Evolutionary conservation across 2,113 vertebrate genomes (phyloP), one percentile per base, ranked within the genome.

Genomic region (Epinephelus cyanopodus): DNA sequence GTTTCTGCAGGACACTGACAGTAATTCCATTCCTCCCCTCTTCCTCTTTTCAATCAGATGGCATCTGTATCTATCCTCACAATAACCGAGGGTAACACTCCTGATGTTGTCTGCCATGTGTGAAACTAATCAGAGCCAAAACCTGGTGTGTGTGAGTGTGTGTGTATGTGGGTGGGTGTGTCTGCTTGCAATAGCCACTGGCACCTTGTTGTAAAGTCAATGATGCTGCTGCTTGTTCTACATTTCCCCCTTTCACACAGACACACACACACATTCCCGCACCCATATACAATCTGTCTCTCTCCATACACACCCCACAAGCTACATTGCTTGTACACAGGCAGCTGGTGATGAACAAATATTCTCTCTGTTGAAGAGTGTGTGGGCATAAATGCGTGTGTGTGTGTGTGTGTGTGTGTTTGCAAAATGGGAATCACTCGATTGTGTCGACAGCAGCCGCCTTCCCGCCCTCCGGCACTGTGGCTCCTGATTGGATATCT

Each of bases 281-380:
- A 68, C 83, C 27, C 81, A 21, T 73, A 64, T 66, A 47, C 81
- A 88, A 84, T 89, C 81, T 89, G 88, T 89, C 72, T 84, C 54
- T 63, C 69, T 67, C 60, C 60, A 82, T 79, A 86, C 64, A 81
- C 65, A 71, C 78, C 84, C 89, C 89, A 85, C 45, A 19, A 92
- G 77, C 82, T 71, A 77, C 74, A 77, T 67, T 61, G 72, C 82
- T 90, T 74, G 56, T 80, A 70, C 65, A 84, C 79, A 82, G 78
- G 78, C 90, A 92, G 90, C 89, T 91, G 90, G 88, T 81, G 83
- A 90, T 86, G 81, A 93, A 81, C 87, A 93, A 94, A 92, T 90
- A 90, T 81, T 84, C 83, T 79, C 69, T 78, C 63, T 77, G 77
- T 88, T 79, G 83, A 75, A 17, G 57, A 47, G 77, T 72, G 64